phyloP scores from a whole-genome alignment of 2,797 vertebrate genomes.

The Hippopotamyrus pictus region DNA sequence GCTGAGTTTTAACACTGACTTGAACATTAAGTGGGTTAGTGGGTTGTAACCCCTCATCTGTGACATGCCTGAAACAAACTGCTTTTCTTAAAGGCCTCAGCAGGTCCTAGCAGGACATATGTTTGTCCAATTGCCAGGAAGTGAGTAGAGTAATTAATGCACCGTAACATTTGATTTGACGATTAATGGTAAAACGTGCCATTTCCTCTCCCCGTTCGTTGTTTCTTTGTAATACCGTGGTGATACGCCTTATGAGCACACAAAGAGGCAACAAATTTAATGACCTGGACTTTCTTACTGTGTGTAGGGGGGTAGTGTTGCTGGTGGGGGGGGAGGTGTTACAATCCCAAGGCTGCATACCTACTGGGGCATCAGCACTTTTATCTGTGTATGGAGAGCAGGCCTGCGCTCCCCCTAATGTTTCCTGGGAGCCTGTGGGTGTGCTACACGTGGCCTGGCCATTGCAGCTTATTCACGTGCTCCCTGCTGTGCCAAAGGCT shows the following conservation, averaged over 20 bases:
- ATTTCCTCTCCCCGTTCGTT: neutral
- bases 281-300: neutral
- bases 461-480: neutral
- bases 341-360: neutral
- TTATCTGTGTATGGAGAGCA: neutral
- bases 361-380: neutral
- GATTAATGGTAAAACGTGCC: neutral
- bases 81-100: neutral
- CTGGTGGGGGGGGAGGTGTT: neutral
- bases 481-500: constrained; percentile 1
- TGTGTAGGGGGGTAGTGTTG: neutral
- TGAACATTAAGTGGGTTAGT: neutral
- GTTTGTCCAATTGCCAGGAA: neutral
- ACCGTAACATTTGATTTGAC: neutral
- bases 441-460: neutral
- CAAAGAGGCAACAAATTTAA: neutral
- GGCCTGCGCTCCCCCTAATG: neutral
- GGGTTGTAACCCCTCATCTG: neutral
- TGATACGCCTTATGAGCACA: neutral
- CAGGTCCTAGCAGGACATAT: neutral
- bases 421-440: neutral
- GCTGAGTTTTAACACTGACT: neutral
- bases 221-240: neutral
- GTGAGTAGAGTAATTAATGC: neutral
- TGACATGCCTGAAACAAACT: neutral